phyloP scores from a whole-genome alignment of 2,797 vertebrate species.

The Diplodus puntazzo region DNA sequence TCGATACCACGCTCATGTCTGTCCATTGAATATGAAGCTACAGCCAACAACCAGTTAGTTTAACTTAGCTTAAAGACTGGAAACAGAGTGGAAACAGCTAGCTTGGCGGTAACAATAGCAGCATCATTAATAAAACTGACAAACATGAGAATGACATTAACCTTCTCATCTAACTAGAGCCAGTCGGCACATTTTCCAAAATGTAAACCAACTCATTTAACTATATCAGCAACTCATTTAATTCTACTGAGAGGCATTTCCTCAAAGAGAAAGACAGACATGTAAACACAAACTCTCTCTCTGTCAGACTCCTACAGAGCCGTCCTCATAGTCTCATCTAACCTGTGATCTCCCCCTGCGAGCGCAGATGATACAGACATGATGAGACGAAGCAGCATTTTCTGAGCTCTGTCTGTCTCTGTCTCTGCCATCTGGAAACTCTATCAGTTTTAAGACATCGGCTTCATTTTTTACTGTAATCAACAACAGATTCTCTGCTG shows the following conservation, averaged over 20 bases:
- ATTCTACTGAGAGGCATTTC: conserved; percentile 18
- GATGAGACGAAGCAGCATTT: conserved; percentile 35
- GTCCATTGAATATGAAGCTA: neutral
- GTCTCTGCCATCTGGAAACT: conserved; percentile 79
- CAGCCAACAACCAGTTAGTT: neutral
- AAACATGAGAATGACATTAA: too few relatives aligned
- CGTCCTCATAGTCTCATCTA: conserved; percentile 49
- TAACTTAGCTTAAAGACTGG: neutral
- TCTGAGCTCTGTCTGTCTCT: conserved; percentile 56
- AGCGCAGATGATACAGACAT: conserved; percentile 30
- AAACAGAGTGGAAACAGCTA: too few relatives aligned
- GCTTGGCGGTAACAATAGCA: too few relatives aligned
- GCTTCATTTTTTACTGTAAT: conserved; percentile 75
- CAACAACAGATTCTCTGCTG: conserved; percentile 75
- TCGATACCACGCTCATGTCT: neutral
- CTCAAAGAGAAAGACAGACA: conserved; percentile 38
- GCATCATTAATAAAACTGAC: too few relatives aligned
- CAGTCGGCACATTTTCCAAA: neutral
- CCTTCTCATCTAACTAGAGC: too few relatives aligned
- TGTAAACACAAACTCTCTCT: conserved; percentile 67
- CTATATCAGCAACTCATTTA: conserved; percentile 9
- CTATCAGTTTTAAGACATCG: conserved; percentile 68
- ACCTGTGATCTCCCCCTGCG: conserved; percentile 31
- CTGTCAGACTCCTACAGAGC: conserved; percentile 57
- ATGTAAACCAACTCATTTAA: neutral